Evolutionary conservation across 1,140 invertebrate genomes (phyloP).

Genomic region (Cydia amplana): DNA sequence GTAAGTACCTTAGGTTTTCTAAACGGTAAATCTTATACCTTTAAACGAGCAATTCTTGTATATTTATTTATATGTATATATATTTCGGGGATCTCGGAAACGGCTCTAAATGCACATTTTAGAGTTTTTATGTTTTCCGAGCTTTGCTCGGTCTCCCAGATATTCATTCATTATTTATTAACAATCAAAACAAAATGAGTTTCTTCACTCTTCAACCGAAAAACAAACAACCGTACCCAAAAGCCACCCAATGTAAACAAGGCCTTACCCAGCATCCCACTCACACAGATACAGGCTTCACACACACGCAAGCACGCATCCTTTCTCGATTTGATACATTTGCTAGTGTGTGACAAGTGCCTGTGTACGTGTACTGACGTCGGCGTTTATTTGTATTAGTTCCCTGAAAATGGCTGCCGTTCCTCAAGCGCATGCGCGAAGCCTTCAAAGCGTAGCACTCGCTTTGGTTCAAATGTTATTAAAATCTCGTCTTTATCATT

Average conservation of each 20-base stretch:
- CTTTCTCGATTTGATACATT: slow-evolving; percentile 44
- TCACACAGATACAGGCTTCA: slow-evolving; percentile 37
- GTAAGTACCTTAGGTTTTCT: no score
- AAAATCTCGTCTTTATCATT: slow-evolving; percentile 31
- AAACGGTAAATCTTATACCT: no score
- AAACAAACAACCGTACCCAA: slow-evolving; percentile 20
- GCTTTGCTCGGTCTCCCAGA: no score
- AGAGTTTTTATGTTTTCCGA: no score
- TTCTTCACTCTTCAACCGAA: not conserved
- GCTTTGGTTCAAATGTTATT: not conserved
- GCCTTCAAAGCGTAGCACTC: slow-evolving; percentile 5
- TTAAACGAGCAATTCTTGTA: no score
- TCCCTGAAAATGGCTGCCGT: slow-evolving; percentile 56
- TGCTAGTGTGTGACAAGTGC: slow-evolving; percentile 34
- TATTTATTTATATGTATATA: no score
- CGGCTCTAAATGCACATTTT: no score
- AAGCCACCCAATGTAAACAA: slow-evolving; percentile 37
- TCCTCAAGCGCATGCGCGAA: slow-evolving; percentile 43
- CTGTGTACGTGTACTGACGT: slow-evolving; percentile 28
- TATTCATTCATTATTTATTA: slow-evolving; percentile 1
- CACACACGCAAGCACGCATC: slow-evolving; percentile 38
- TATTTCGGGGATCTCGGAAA: no score
- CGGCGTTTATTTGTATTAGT: slow-evolving; percentile 41
- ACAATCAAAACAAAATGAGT: not conserved
- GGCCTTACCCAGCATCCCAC: slow-evolving; percentile 51